A percentile compares a stretch with the other conserved stretches of the same genome.
Evolutionary conservation across 2,888 invertebrate species (phyloP).

Genomic region (Heteromyza rotundicornis): DNA sequence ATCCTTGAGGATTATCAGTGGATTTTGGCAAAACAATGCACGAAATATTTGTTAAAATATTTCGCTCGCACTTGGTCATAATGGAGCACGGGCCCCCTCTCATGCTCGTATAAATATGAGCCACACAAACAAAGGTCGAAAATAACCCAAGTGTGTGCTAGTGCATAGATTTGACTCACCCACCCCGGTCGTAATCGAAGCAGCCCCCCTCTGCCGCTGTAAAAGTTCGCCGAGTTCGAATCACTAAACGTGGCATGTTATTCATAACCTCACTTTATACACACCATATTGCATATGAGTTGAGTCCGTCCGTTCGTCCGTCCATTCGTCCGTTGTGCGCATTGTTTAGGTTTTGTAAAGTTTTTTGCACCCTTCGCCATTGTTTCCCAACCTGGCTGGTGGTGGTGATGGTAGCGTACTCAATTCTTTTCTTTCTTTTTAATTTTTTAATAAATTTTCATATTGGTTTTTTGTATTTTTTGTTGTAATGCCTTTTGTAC

Average conservation of each 20-base stretch:
- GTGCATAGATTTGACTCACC: too few relatives aligned
- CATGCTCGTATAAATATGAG: background rate
- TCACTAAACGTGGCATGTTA: conserved; percentile 7
- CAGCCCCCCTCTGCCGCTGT: background rate
- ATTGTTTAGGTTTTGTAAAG: conserved; percentile 10
- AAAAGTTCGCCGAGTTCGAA: conserved; percentile 11
- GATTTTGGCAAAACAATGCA: conserved; percentile 8
- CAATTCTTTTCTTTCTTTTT: too few relatives aligned
- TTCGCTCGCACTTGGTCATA: conserved; percentile 15
- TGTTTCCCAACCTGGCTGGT: conserved; percentile 18
- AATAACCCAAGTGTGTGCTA: too few relatives aligned
- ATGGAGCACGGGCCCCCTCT: background rate
- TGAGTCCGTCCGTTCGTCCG: background rate
- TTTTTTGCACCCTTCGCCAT: conserved; percentile 23
- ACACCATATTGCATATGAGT: background rate
- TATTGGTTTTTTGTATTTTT: background rate
- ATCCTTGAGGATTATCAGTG: background rate
- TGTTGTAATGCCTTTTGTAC: conserved; percentile 16
- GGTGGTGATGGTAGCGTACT: background rate
- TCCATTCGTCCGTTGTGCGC: background rate
- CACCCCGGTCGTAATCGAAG: background rate
- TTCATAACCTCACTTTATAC: conserved; percentile 12
- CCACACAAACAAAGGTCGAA: background rate
- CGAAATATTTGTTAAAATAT: conserved; percentile 16
- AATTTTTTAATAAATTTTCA: background rate